These are phyloP conservation scores for Sciurus vulgaris DNA, from an alignment of 2,797 vertebrate genomes.

Conservation along the genomic window DNA sequence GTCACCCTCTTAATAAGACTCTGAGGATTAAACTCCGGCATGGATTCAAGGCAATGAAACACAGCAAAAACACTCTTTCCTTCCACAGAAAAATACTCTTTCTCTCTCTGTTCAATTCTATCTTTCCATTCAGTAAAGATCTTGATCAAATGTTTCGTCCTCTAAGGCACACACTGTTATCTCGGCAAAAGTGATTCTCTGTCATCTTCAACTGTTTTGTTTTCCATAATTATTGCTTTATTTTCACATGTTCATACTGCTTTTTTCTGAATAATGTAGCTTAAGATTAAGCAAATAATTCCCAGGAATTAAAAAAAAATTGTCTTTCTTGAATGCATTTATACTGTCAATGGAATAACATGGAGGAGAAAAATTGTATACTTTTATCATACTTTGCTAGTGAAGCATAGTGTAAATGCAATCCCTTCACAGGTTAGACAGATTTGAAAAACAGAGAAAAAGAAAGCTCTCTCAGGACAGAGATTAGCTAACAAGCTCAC, in stretches of 20 bases:
- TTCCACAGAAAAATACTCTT: background rate
- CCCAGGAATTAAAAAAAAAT: conserved; percentile 29
- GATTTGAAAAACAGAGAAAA: background rate
- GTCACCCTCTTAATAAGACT: background rate
- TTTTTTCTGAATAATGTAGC: background rate
- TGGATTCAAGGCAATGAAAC: background rate
- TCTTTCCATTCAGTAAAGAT: background rate
- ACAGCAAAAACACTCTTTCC: background rate
- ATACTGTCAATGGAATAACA: background rate
- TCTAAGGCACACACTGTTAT: accelerated
- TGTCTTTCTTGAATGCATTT: background rate
- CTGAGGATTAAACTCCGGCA: background rate
- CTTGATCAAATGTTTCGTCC: background rate
- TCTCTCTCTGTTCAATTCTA: background rate
- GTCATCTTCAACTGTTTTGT: background rate
- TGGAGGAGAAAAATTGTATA: background rate
- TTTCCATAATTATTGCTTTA: background rate
- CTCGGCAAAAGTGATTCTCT: background rate
- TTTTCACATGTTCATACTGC: background rate
- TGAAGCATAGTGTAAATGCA: conserved; percentile 2
- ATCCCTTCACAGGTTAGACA: background rate
- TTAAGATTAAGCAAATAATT: conserved; percentile 49
- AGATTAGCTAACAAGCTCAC: background rate
- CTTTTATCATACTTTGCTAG: background rate
- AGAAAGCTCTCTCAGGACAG: background rate